Base-by-base conservation (phyloP, 2,888 invertebrate genomes). In the Lamproptera curius region DNA sequence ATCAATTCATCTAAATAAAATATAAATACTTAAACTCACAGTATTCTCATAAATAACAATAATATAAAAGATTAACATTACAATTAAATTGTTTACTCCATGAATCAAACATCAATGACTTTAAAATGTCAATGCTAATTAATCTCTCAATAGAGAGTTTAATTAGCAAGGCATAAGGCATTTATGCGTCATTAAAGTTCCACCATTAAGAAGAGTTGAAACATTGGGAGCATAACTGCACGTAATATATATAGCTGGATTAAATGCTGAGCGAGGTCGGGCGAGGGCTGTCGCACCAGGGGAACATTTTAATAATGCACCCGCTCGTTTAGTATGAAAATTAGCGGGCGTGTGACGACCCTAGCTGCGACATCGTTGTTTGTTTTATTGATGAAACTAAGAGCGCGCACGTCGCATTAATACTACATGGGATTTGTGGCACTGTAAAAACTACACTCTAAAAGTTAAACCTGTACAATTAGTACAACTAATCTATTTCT, bases 281-380 rank as follows among this genome's bases (percentile, higher is more conserved):
- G 62, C 60, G 67, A 73, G 74, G 76, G 77, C 67, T 79, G 83
- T 79, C 83, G 76, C 78, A 71, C 73, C 64, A 70, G 66, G 69
- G n/a, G 67, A 66, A 76, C 71, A 75, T 82, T 85, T 87, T 84
- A 86, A 86, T 86, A 86, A 86, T 86, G 80, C 78, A 87, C 67
- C 63, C 65, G 71, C 74, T 85, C 83, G 85, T 87, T 85, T 79
- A 78, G 77, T 86, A 86, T 87, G 83, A 85, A 85, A 85, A 87
- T 87, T 86, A 86, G 82, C 74, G 73, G 67, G 72, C 65, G 68
- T 65, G 68, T 59, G 71, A 58, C 61, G 65, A 59, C 69, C 68
- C 65, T 68, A 66, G 56, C 59, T 62, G 63, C 65, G 63, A 58
- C 65, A n/a, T n/a, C n/a, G 62, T 57, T 58, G 60, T 61, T 57